Conservation (phyloP, 2,888 invertebrate species). For the Eulithis prunata region DNA sequence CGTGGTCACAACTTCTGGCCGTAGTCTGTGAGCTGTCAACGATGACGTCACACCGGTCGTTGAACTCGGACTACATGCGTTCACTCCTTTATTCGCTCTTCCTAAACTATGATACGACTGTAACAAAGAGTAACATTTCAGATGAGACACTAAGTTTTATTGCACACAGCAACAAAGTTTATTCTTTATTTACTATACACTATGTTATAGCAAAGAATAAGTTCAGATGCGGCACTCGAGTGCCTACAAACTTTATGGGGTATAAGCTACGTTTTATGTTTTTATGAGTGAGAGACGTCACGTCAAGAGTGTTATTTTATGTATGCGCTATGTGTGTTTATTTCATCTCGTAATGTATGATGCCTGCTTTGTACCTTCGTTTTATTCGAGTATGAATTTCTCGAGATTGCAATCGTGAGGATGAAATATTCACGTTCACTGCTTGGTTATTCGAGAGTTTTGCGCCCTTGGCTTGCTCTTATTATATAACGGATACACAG, state of each 20-base stretch:
- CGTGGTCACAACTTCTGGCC: conserved; percentile 93
- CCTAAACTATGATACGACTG: conserved; percentile 93
- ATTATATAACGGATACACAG: neutral
- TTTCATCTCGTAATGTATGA: conserved; percentile 38
- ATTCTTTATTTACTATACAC: neutral
- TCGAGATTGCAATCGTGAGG: conserved; percentile 26
- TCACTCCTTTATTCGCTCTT: conserved; percentile 87
- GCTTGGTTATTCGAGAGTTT: conserved; percentile 17
- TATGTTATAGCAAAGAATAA: conserved; percentile 23
- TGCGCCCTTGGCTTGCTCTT: conserved; percentile 5
- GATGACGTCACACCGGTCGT: conserved; percentile 87
- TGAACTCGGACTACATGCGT: conserved; percentile 82
- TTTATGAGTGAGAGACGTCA: conserved; percentile 39
- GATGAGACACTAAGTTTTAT: neutral
- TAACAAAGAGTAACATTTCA: conserved; percentile 53
- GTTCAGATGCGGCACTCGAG: conserved; percentile 28
- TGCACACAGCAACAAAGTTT: too few species aligned
- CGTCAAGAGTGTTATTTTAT: conserved; percentile 41
- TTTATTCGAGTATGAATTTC: conserved; percentile 33
- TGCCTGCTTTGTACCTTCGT: conserved; percentile 34
- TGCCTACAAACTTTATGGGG: conserved; percentile 23
- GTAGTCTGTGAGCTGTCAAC: conserved; percentile 90
- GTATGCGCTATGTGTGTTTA: conserved; percentile 38
- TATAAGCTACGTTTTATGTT: conserved; percentile 30
- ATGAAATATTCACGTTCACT: conserved; percentile 25